Evolutionary conservation across 2,888 invertebrate genomes (phyloP).

Genomic region (Drosophila ustulata): DNA sequence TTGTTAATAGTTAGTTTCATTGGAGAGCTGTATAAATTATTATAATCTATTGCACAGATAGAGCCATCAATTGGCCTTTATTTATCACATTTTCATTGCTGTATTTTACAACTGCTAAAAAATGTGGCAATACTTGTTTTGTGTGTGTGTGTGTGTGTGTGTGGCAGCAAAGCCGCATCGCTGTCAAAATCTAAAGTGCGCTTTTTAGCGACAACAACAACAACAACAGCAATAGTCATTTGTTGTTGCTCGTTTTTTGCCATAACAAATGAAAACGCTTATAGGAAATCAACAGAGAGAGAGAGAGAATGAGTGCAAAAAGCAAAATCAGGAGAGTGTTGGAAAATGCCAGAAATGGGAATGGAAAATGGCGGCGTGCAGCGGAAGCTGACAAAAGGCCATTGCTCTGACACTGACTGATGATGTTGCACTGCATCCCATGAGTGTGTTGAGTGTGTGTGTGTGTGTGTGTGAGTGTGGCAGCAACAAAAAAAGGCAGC

Average conservation of each 20-base stretch:
- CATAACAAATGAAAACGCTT: conserved; percentile 41
- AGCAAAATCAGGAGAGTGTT: conserved; percentile 44
- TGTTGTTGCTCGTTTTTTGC: conserved; percentile 14
- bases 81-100: neutral
- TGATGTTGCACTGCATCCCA: conserved; percentile 56
- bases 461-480: neutral
- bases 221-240: conserved; percentile 5
- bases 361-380: conserved; percentile 50
- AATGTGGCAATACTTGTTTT: conserved; percentile 4
- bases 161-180: conserved; percentile 8
- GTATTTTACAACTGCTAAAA: conserved; percentile 2
- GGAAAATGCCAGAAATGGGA: conserved; percentile 42
- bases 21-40: neutral
- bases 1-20: neutral
- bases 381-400: conserved; percentile 80
- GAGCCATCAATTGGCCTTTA: no score
- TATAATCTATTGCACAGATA: neutral
- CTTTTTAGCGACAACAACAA: conserved; percentile 29
- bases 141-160: neutral
- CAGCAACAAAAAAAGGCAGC: conserved; percentile 27
- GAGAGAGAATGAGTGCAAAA: neutral
- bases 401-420: conserved; percentile 80
- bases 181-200: conserved; percentile 33
- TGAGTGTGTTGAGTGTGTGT: neutral
- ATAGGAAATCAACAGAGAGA: conserved; percentile 35